Percentiles rank a stretch among this genome's conserved stretches.
Conservation (phyloP, 1,140 invertebrate species). For the Drosophila asahinai region DNA sequence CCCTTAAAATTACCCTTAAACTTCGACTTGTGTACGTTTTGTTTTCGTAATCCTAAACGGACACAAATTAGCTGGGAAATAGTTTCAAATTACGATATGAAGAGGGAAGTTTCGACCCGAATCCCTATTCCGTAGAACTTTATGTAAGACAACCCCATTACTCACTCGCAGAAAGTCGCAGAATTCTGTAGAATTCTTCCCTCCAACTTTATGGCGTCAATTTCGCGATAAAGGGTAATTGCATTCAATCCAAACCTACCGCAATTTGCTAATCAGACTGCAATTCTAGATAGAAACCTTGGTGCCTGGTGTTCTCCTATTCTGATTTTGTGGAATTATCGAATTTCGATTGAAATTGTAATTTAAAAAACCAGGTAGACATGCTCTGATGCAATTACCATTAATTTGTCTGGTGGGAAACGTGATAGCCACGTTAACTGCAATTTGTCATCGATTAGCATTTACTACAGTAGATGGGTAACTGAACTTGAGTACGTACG, state of each 20-base stretch:
- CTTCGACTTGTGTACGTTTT: no score
- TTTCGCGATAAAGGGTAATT: constrained; percentile 20
- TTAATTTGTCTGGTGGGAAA: constrained; percentile 14
- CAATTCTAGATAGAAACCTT: neutral
- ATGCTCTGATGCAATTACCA: neutral
- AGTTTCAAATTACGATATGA: neutral
- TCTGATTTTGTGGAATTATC: no score
- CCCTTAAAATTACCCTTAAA: no score
- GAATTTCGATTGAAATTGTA: constrained; percentile 9
- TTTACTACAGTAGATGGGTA: constrained; percentile 6
- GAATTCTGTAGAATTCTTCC: neutral
- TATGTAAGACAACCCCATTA: neutral
- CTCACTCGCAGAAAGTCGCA: neutral
- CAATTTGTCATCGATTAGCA: neutral
- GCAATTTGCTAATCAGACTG: constrained; percentile 18
- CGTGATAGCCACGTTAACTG: constrained; percentile 9
- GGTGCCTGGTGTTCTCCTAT: neutral
- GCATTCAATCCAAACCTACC: constrained; percentile 30
- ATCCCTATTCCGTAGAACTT: neutral
- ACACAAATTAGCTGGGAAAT: no score
- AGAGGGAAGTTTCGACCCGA: neutral
- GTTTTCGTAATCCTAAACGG: no score
- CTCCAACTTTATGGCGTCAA: neutral
- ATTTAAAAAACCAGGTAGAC: neutral
- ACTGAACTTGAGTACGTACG: constrained; percentile 16